Conservation (phyloP, 2,888 invertebrate genomes). For the Parnassius mnemosyne region DNA sequence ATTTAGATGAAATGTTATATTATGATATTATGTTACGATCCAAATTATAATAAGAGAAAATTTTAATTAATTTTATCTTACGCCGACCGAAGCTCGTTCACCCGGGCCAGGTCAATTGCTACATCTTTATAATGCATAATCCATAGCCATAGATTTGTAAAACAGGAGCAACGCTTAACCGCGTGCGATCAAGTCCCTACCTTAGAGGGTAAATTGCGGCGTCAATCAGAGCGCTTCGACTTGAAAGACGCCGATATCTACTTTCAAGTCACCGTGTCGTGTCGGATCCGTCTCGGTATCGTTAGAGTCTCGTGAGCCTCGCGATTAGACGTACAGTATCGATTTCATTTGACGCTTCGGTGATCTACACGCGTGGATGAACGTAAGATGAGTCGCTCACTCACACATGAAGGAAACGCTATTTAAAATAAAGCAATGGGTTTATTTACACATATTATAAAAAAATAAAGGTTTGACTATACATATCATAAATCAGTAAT, state of each 20-base stretch:
- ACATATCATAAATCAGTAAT: too few species aligned
- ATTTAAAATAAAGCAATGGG: not conserved
- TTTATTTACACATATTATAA: not conserved
- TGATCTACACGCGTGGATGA: conserved; percentile 20
- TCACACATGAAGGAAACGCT: not conserved
- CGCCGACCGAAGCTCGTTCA: too few species aligned
- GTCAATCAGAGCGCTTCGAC: conserved; percentile 46
- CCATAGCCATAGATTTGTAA: not conserved
- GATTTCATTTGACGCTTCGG: conserved; percentile 19
- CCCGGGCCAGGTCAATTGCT: too few species aligned
- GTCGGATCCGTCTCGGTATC: conserved; percentile 16
- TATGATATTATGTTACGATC: too few species aligned
- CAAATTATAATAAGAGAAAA: too few species aligned
- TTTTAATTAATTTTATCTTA: too few species aligned
- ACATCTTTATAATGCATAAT: too few species aligned
- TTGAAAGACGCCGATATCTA: conserved; percentile 33
- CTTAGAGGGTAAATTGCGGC: conserved; percentile 32
- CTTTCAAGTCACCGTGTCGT: conserved; percentile 39
- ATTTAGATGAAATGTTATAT: too few species aligned
- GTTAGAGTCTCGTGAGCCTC: not conserved
- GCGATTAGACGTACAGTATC: conserved; percentile 14
- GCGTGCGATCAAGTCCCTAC: conserved; percentile 17
- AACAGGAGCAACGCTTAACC: conserved; percentile 7
- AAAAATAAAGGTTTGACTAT: not conserved
- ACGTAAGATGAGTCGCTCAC: conserved; percentile 7